Evolutionary conservation across 2,113 vertebrate species (phyloP).

Genomic region (Nannospalax galili): DNA sequence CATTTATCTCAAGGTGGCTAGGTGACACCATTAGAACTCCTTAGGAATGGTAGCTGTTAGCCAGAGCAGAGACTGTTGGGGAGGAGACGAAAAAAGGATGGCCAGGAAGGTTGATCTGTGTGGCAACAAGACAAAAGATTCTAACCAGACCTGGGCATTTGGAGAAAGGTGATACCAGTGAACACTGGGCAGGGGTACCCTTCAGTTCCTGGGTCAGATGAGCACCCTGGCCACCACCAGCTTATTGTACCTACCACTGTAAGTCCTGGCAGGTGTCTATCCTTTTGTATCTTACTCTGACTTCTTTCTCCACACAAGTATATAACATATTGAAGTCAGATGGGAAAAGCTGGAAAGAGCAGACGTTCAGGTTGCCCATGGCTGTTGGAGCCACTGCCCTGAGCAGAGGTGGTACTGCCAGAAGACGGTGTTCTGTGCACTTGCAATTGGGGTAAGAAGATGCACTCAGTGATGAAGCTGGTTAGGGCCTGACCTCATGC

Average conservation of each 20-base stretch:
- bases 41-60: neutral
- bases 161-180: neutral
- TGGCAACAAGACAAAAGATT: neutral
- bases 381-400: neutral
- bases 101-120: neutral
- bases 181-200: neutral
- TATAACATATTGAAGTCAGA: neutral
- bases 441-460: fast-evolving
- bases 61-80: neutral
- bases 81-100: neutral
- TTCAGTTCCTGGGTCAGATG: neutral
- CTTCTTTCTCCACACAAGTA: neutral
- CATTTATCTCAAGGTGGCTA: neutral
- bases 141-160: neutral
- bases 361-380: neutral
- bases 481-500: too few species aligned
- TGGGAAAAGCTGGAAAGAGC: neutral
- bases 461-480: neutral
- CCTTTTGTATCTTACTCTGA: neutral
- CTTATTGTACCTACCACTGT: neutral
- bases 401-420: neutral
- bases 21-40: neutral
- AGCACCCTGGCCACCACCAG: neutral
- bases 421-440: neutral
- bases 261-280: neutral